These are phyloP conservation scores for Camponotus vicinus DNA, from an alignment of 1,140 invertebrate species.

Conservation along the genomic window DNA sequence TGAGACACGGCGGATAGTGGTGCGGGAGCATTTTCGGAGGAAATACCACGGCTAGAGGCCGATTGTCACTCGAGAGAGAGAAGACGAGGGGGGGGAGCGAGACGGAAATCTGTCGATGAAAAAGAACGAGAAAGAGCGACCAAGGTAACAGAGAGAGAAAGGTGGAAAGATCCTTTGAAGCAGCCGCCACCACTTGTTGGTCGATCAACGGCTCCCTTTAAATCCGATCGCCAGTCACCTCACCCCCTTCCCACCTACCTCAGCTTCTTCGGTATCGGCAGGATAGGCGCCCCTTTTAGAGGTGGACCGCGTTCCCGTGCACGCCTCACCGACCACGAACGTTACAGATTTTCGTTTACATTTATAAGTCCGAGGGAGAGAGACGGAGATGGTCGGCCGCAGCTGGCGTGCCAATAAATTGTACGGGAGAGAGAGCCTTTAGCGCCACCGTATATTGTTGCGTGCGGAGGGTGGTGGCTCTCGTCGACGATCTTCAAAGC, in stretches of 20 bases:
- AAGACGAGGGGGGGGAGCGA: constrained; percentile 35
- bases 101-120: constrained; percentile 51
- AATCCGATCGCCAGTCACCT: constrained; percentile 84
- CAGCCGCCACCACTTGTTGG: constrained; percentile 85
- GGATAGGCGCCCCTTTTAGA: constrained; percentile 82
- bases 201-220: constrained; percentile 84
- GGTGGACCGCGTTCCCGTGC: constrained; percentile 78
- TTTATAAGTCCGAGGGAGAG: constrained; percentile 75
- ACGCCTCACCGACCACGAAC: constrained; percentile 78
- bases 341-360: constrained; percentile 83
- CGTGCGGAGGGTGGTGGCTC: constrained; percentile 38
- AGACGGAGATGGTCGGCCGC: constrained; percentile 24
- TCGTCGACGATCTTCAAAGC: constrained; percentile 64
- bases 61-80: constrained; percentile 65
- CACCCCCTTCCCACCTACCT: constrained; percentile 67
- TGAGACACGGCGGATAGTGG: constrained; percentile 74
- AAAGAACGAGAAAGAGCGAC: constrained; percentile 39
- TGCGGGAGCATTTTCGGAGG: constrained; percentile 79
- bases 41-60: constrained; percentile 71
- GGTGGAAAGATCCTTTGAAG: constrained; percentile 81
- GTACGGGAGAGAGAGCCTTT: constrained; percentile 67
- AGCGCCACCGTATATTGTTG: constrained; percentile 69
- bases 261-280: constrained; percentile 73
- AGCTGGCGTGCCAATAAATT: constrained; percentile 75
- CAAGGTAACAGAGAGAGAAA: constrained; percentile 70